A percentile compares a stretch with the other conserved stretches of the same genome.
phyloP scores from a whole-genome alignment of 2,113 vertebrate genomes.

The Aptenodytes patagonicus region DNA sequence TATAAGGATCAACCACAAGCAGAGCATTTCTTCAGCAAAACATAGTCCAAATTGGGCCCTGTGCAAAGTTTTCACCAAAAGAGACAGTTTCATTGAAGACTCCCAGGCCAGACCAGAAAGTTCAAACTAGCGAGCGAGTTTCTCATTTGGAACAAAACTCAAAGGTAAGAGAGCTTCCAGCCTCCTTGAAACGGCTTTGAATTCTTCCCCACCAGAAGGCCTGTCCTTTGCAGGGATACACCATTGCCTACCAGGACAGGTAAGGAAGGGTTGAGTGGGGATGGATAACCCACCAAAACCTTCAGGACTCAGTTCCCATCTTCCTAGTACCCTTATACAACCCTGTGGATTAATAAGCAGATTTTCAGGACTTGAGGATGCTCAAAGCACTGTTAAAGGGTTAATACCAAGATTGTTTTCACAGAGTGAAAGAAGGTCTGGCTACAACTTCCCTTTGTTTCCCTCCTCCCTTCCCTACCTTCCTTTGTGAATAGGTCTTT shows the following conservation, averaged over 20 bases:
- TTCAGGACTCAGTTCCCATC: not conserved
- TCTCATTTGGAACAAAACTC: not conserved
- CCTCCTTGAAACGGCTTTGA: not conserved
- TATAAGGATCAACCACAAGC: not conserved
- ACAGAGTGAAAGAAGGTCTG: not conserved
- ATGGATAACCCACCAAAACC: not conserved
- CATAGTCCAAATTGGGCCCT: not conserved
- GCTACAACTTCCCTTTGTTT: not conserved
- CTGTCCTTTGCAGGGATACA: not conserved
- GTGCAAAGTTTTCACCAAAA: not conserved
- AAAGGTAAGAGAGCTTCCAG: not conserved
- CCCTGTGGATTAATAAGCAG: not conserved
- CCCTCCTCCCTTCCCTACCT: not conserved
- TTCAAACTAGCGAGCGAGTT: not conserved
- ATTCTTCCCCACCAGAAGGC: not conserved
- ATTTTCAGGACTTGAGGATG: not conserved
- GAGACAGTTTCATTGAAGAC: not conserved
- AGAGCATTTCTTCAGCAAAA: not conserved
- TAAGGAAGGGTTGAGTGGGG: not conserved
- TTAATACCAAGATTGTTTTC: not conserved
- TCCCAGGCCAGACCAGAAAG: not conserved
- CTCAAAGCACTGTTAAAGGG: not conserved
- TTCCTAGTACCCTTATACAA: not conserved
- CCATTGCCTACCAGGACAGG: not conserved
- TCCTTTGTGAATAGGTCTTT: slow-evolving; percentile 3